Percentiles rank a stretch among this genome's conserved stretches.
Conservation (phyloP, 2,113 vertebrate genomes). For the Caranx melampygus region DNA sequence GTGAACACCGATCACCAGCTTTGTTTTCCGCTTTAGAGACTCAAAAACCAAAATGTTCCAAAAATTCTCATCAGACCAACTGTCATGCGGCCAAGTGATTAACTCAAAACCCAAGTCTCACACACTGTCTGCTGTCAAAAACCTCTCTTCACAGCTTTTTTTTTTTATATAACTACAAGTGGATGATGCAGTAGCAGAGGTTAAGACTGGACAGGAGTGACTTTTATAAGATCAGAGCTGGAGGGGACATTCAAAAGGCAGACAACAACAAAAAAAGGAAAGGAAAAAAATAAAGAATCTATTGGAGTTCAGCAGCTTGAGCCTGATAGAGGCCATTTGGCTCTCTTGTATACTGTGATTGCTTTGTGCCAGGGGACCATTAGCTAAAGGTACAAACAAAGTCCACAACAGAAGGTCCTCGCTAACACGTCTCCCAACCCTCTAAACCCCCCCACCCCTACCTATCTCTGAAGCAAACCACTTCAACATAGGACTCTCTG, state of each 20-base stretch:
- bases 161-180: background rate
- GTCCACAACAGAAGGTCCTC: constrained; percentile 55
- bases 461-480: constrained; percentile 75
- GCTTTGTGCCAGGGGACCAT: constrained; percentile 53
- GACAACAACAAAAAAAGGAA: background rate
- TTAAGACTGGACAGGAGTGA: constrained; percentile 27
- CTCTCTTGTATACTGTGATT: constrained; percentile 48
- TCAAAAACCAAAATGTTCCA: background rate
- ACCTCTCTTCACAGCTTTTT: background rate
- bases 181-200: background rate
- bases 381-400: constrained; percentile 57
- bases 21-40: constrained; percentile 9
- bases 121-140: constrained; percentile 13
- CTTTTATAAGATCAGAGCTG: constrained; percentile 35
- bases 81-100: background rate
- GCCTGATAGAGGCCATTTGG: constrained; percentile 48
- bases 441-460: background rate
- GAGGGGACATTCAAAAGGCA: constrained; percentile 30
- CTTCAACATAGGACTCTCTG: constrained; percentile 77
- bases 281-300: constrained; percentile 25
- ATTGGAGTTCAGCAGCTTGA: constrained; percentile 33
- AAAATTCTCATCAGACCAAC: constrained; percentile 12
- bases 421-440: constrained; percentile 43
- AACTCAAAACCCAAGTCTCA: constrained; percentile 46
- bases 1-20: too few species aligned